Base-by-base conservation (phyloP, 1,140 invertebrate genomes). In the Camponotus pennsylvanicus region DNA sequence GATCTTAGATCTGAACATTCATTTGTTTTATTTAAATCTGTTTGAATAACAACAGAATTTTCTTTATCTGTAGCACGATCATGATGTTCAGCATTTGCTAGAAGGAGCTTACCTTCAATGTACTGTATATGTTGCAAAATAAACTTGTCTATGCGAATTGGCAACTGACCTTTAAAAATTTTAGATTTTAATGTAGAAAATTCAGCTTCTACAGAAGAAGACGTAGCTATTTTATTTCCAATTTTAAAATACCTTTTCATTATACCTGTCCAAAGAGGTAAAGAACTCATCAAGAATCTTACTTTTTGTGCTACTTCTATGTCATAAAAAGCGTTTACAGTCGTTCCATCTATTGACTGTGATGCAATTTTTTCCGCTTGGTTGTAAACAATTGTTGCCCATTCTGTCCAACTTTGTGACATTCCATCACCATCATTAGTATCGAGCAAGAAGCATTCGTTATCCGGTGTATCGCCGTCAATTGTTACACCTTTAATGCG, bases 91-190 rank as follows among this genome's bases (percentile, higher is more conserved):
- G 63, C 32, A 66, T 40, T 66, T 66, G 83, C 52, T 42, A 76
- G 34, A 42, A 11, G 27, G 32, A 86, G 34, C 75, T 76, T 75
- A 32, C 86, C 86, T 15, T 87, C 86, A 13, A 87, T 34, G 27
- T 87, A 45, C n/a, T 82, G 49, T 7, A 87, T 15, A 57, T 87
- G 78, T 27, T 61, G 34, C 11, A 87, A 61, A 21, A 87, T 67
- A 55, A 87, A 87, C 34, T 87, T 87, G 49, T 83, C 86, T 40
- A 69, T 34, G 2, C 86, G 67, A 45, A 87, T 66, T 45, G 78
- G 86, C n/a, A 87, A 52, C 37, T 76, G 11, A 27, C 61, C 64
- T 69, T 84, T 84, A 61, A 83, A 87, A 15, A 49, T 37, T 37
- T 71, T 57, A 84, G 1, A 32, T 52, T 87, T 87, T 27, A 80